Evolutionary conservation across 2,113 vertebrate genomes (phyloP), one percentile per base, ranked within the genome.

Genomic region (Chunga burmeisteri): DNA sequence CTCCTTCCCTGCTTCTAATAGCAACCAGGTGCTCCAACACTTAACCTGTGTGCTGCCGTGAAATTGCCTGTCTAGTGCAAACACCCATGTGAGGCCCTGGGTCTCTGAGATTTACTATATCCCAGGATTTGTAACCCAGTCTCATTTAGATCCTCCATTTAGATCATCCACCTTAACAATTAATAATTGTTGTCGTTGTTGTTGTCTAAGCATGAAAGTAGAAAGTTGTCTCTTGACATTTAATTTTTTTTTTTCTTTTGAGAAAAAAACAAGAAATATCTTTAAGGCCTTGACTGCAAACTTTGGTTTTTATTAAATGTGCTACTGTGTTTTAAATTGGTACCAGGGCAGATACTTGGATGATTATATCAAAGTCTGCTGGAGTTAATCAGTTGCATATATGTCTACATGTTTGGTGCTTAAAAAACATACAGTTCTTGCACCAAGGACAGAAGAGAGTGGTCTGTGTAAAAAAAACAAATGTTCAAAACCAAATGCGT

Each of bases 321-420:
- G 97, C 97, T 98, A 96, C 97, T 96, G 94, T 95, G 94, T 94
- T 97, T 97, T 97, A 92, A 98, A 97, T 97, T 97, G 94, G 96
- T 97, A 97, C 93, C 97, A 98, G 97, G 88, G 61, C 79, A 97
- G 90, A 96, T 97, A 90, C 82, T 97, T 97, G 85, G 68, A 96
- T 19, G 86, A 91, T 97, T 97, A 66, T 95, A 92, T 97, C 95
- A 94, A 97, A 98, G 95, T 71, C 94, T 92, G 50, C 94, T 98
- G 97, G 94, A 98, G 83, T 96, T 98, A 97, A 97, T 98, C 90
- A 95, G 66, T 93, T 93, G 61, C 77, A 93, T 74, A 30, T 46
- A 71, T 77, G 66, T 77, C 46, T 91, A 2, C 72, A 93, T 9
- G 44, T 94, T 94, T 66, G 42, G 30, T 94, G 17, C 55, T 96